These are phyloP conservation scores for Poeciliopsis occidentalis DNA, from an alignment of 2,113 vertebrate species.

Conservation along the genomic window DNA sequence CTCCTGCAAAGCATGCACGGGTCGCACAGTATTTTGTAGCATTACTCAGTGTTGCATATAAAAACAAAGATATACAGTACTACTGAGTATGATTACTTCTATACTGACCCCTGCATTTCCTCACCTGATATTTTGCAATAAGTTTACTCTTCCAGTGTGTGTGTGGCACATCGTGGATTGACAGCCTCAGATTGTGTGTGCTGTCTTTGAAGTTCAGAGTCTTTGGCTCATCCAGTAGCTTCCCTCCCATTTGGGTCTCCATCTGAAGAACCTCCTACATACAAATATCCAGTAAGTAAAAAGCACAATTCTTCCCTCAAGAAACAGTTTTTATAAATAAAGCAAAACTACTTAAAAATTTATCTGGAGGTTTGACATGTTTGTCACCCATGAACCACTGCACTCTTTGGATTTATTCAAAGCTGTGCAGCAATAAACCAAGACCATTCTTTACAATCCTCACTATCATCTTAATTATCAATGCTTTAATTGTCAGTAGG, in stretches of 20 bases:
- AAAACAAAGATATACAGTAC: neutral
- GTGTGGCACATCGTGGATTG: slow-evolving; percentile 93
- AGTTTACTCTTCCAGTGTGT: slow-evolving; percentile 97
- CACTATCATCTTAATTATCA: slow-evolving; percentile 45
- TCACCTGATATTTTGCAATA: slow-evolving; percentile 94
- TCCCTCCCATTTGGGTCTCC: slow-evolving; percentile 95
- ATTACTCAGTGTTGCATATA: neutral
- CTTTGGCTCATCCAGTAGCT: slow-evolving; percentile 96
- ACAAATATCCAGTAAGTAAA: neutral
- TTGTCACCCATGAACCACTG: slow-evolving; percentile 13
- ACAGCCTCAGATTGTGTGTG: slow-evolving; percentile 95
- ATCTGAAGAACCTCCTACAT: slow-evolving; percentile 93
- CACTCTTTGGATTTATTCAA: slow-evolving; percentile 27
- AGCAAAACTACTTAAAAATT: slow-evolving; percentile 10
- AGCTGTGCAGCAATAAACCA: slow-evolving; percentile 22
- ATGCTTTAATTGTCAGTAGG: slow-evolving; percentile 30
- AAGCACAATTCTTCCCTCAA: neutral
- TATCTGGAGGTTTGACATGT: neutral
- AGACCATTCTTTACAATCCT: slow-evolving; percentile 20
- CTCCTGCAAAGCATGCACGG: slow-evolving; percentile 79
- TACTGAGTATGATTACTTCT: neutral
- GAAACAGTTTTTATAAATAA: neutral
- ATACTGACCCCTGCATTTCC: neutral
- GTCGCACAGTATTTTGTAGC: neutral
- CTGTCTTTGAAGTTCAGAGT: slow-evolving; percentile 96